Base-by-base conservation (phyloP, 2,113 vertebrate species). In the Opisthocomus hoazin region DNA sequence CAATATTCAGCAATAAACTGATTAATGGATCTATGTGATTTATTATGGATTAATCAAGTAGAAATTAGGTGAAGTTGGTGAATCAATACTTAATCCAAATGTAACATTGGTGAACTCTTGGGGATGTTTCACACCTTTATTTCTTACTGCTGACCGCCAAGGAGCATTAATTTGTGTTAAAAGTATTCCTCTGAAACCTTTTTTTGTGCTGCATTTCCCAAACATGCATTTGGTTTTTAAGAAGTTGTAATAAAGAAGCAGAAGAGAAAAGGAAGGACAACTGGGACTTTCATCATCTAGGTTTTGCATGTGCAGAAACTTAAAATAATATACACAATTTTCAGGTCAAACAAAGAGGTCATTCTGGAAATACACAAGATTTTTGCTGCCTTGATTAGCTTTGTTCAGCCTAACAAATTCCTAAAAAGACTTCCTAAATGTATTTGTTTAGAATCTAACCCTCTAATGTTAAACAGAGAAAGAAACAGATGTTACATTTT, bases 321-420 rank as follows among this genome's bases (percentile, higher is more conserved):
- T 96, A 88, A 83, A 96, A 97, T 88, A 97, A 97, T 96, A 96
- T 91, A 96, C 94, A 95, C 23, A 34, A 36, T 94, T 97, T 95
- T 91, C 70, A 88, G 94, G 96, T 96, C 95, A 96, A 96, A 93
- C 85, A 87, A 80, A 96, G 87, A 65, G 93, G 94, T 97, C 96
- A 66, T 45, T 80, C 64, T 95, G 82, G 87, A 83, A 96, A 95
- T 92, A 96, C 87, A 96, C 92, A 93, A 77, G 66, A 76, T 90
- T 95, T 93, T 85, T 90, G 66, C 71, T 96, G 91, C 76, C 94
- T 90, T 96, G 96, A 97, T 97, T 96, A 96, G 94, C 89, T 92
- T 46, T 34, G 65, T 82, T 96, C 84, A 96, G 87, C 87, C 71
- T 94, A 90, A 93, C 91, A 90, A 95, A 96, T 94, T 92, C 85